Base-by-base conservation (phyloP, 2,113 vertebrate species). In the Xiphias gladius region DNA sequence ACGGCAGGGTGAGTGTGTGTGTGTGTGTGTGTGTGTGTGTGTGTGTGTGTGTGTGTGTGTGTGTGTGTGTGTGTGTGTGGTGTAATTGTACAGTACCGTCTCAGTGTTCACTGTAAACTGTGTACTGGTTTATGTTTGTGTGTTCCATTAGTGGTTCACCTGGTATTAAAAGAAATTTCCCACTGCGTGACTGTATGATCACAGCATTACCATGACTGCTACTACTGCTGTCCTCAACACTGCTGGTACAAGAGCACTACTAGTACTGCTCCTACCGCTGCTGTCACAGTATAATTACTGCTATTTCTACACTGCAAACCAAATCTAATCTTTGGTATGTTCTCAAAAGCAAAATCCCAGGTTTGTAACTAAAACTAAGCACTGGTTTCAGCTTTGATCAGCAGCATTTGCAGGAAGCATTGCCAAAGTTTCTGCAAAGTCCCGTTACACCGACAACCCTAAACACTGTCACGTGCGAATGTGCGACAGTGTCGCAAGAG, bases 71-170 rank as follows among this genome's bases (percentile, higher is more conserved):
- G 70, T 28, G 43, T 5, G 7, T 20, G 64, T 58, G 12, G 24
- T 28, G 39, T 43, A 52, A 39, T 39, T 32, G 14, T 20, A 41
- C 55, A 19, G 71, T 10, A 35, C 20, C 4, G 66, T 9, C 28
- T 59, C 62, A 35, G n/a, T 7, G 37, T 10, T 39, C 37, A 10
- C 37, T 39, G 64, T 54, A 75, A 63, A 75, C 35, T 11, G 24
- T 79, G 83, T 70, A 19, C 70, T 8, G 50, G 11, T 64, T 68
- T 39, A 28, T 35, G 76, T 79, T 62, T 55, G 63, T 26, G 35
- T 78, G 39, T 20, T 20, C 79, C 26, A 75, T 64, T n/a, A n/a
- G 72, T 11, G 76, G 30, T 52, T 86, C 50, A 59, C 57, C 66
- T 61, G 76, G 67, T 39, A 81, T 39, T 59, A 35, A 7, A 65